Evolutionary conservation across 2,797 vertebrate species (phyloP).

Genomic region (Poecilia wingei): DNA sequence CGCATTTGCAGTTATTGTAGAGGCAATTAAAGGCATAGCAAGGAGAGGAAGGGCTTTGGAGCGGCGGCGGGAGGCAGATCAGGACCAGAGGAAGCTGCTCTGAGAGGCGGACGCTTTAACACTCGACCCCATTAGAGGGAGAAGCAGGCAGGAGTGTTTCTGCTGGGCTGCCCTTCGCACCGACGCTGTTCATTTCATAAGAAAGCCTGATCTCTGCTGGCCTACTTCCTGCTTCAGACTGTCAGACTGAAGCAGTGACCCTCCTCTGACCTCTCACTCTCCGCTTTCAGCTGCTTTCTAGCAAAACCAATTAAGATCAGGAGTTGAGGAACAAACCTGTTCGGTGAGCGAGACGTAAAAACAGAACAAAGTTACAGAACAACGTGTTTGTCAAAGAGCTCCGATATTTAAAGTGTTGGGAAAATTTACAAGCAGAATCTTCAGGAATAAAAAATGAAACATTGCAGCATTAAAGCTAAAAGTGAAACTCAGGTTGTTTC

Average conservation of each 20-base stretch:
- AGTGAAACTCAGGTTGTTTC: background rate
- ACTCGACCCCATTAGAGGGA: slow-evolving; percentile 56
- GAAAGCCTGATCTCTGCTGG: slow-evolving; percentile 38
- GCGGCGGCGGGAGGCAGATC: background rate
- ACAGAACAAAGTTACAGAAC: background rate
- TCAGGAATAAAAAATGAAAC: background rate
- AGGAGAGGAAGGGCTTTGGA: background rate
- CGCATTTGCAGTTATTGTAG: slow-evolving; percentile 5
- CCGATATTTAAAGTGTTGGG: background rate
- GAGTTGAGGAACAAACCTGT: background rate
- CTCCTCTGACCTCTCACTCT: background rate
- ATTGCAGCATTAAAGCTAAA: background rate
- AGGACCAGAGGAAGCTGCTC: slow-evolving; percentile 35
- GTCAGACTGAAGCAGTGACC: slow-evolving; percentile 48
- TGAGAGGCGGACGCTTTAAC: slow-evolving; percentile 48
- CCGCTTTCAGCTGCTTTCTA: background rate
- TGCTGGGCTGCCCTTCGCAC: slow-evolving; percentile 42
- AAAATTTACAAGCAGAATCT: background rate
- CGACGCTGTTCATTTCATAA: slow-evolving; percentile 32
- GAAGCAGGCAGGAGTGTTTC: slow-evolving; percentile 42
- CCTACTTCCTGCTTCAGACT: slow-evolving; percentile 48
- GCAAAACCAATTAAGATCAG: background rate
- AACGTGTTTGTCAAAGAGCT: background rate
- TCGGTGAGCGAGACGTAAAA: too few species aligned
- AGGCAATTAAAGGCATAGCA: slow-evolving; percentile 47